A percentile compares a stretch with the other conserved stretches of the same genome.
Conservation (phyloP, 2,797 vertebrate genomes). For the Hafferia zeledoni region DNA sequence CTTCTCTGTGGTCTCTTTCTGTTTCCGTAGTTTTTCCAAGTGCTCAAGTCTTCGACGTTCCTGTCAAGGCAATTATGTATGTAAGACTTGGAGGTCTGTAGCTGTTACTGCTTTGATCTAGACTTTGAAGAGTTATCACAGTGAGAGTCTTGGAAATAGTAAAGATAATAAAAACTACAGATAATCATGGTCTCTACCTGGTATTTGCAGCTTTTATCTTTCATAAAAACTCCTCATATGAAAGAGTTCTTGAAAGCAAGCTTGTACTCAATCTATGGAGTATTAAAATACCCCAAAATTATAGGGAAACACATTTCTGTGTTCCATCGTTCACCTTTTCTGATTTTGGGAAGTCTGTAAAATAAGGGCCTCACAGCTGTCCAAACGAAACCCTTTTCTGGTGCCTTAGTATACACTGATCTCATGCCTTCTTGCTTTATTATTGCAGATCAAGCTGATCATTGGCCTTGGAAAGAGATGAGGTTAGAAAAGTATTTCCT, state of each 20-base stretch:
- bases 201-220: background rate
- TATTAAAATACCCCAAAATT: background rate
- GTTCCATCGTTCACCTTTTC: background rate
- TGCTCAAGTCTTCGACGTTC: conserved; percentile 84
- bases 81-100: background rate
- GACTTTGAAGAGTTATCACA: background rate
- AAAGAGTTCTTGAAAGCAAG: background rate
- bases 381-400: background rate
- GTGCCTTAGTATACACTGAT: background rate
- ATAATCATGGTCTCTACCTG: background rate
- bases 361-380: background rate
- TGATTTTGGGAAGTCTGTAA: background rate
- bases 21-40: conserved; percentile 75
- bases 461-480: background rate
- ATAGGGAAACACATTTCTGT: background rate
- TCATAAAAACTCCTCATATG: background rate
- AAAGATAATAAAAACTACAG: background rate
- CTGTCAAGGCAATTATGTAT: conserved; percentile 68
- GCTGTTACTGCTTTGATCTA: background rate
- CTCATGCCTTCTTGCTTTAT: background rate
- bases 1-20: conserved; percentile 85
- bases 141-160: background rate
- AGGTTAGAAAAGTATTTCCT: background rate
- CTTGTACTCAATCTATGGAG: background rate
- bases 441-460: background rate